These are phyloP conservation scores for Gymnothorax javanicus DNA, from an alignment of 2,797 vertebrate species.

Conservation along the genomic window DNA sequence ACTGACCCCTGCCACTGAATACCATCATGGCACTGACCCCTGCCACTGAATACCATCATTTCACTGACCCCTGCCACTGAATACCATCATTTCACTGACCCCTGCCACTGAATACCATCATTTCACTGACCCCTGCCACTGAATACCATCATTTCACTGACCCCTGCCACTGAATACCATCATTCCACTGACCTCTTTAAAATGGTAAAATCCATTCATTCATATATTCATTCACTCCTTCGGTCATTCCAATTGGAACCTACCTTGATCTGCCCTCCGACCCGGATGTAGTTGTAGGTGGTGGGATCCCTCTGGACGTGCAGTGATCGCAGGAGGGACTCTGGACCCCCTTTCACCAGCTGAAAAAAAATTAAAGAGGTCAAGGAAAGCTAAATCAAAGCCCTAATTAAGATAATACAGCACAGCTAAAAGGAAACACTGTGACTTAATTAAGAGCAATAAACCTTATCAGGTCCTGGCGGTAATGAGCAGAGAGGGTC, in stretches of 20 bases:
- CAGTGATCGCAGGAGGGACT: slow-evolving; percentile 85
- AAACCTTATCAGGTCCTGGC: neutral
- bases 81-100: no score
- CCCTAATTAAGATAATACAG: neutral
- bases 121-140: no score
- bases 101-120: no score
- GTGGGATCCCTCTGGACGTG: slow-evolving; percentile 89
- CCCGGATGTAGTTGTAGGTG: slow-evolving; percentile 85
- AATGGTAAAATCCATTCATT: no score
- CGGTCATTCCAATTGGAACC: neutral
- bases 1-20: no score
- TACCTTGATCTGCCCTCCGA: slow-evolving; percentile 89
- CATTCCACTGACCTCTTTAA: no score
- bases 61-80: no score
- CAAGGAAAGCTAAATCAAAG: slow-evolving; percentile 11
- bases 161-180: no score
- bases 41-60: no score
- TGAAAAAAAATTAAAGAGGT: slow-evolving; percentile 50
- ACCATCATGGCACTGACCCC: no score
- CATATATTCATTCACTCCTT: no score
- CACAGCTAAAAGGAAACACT: neutral
- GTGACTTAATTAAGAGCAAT: neutral
- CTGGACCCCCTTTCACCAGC: slow-evolving; percentile 93
- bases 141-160: no score
- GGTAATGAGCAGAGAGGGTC: neutral